Evolutionary conservation across 2,888 invertebrate genomes (phyloP).

Genomic region (Leptopilina drosophilae): DNA sequence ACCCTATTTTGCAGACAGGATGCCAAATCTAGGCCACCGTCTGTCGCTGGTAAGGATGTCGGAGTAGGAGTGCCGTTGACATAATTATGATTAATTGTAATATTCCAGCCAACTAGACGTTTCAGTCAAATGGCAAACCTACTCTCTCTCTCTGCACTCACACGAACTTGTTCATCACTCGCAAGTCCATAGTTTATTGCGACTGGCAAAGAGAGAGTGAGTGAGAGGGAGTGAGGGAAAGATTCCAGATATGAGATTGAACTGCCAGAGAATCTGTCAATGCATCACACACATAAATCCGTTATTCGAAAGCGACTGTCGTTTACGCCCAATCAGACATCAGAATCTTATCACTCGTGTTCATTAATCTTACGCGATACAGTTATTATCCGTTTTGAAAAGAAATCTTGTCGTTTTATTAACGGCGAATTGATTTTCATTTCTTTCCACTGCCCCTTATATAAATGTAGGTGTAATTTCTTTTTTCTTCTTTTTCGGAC

Average conservation of each 20-base stretch:
- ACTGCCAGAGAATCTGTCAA: slow-evolving; percentile 18
- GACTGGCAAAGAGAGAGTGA: background rate
- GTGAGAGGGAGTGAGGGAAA: too few relatives aligned
- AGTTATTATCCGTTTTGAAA: background rate
- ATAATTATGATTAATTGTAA: slow-evolving; percentile 67
- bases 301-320: background rate
- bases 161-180: slow-evolving; percentile 44
- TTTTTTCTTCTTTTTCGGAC: too few relatives aligned
- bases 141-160: slow-evolving; percentile 39
- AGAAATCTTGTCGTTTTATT: slow-evolving; percentile 4
- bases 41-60: slow-evolving; percentile 53
- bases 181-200: background rate
- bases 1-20: slow-evolving; percentile 42
- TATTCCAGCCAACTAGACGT: slow-evolving; percentile 46
- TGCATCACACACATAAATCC: slow-evolving; percentile 24
- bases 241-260: background rate
- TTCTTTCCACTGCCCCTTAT: background rate
- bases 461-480: too few relatives aligned
- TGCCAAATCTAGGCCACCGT: slow-evolving; percentile 57
- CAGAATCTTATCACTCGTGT: slow-evolving; percentile 10
- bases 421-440: background rate
- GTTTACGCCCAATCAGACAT: slow-evolving; percentile 19
- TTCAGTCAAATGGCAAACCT: slow-evolving; percentile 37
- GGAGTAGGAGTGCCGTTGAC: slow-evolving; percentile 59
- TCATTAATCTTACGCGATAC: slow-evolving; percentile 26